phyloP scores from a whole-genome alignment of 2,113 vertebrate genomes.

The Nannospalax galili region DNA sequence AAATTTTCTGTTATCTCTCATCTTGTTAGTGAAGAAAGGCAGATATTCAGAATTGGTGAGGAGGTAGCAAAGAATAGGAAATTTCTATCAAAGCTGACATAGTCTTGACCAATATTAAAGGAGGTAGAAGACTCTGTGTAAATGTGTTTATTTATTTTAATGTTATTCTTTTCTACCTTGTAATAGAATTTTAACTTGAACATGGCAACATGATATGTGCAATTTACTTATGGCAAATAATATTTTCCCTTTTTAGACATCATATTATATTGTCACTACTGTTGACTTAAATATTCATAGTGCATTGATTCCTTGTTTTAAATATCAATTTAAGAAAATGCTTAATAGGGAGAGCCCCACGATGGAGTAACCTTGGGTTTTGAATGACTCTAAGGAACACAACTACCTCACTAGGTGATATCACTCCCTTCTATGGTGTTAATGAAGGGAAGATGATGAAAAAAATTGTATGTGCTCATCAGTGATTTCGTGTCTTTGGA shows the following conservation, averaged over 20 bases:
- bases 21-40: background rate
- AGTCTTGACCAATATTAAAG: background rate
- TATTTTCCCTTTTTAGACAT: too few relatives aligned
- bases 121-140: background rate
- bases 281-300: background rate
- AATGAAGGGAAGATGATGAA: background rate
- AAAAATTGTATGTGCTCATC: rapidly evolving
- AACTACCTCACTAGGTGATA: background rate
- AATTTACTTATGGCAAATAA: too few relatives aligned
- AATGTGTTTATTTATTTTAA: background rate
- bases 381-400: background rate
- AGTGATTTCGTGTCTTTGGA: background rate
- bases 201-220: too few relatives aligned
- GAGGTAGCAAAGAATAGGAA: background rate
- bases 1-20: background rate
- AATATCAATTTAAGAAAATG: background rate
- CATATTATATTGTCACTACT: background rate
- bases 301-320: background rate
- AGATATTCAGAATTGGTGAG: background rate
- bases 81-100: background rate
- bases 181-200: background rate
- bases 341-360: background rate
- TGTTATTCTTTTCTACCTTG: background rate
- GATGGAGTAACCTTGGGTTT: background rate
- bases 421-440: background rate